Evolutionary conservation across 1,140 invertebrate genomes (phyloP), one percentile per base, ranked within the genome.

Genomic region (Trichoplusia ni): DNA sequence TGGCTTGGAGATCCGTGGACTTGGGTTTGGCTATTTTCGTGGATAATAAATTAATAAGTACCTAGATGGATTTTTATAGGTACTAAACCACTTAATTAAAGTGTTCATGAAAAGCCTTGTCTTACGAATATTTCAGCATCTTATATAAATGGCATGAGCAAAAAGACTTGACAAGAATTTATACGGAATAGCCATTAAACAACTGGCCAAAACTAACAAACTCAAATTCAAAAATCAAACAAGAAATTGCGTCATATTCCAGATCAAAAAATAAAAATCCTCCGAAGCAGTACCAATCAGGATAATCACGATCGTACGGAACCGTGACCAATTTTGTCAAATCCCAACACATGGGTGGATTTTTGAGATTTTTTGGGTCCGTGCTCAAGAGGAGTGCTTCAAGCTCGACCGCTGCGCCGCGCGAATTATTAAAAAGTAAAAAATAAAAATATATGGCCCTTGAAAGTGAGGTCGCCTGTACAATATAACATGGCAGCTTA

Each of bases 351-450:
- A 86, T 77, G 84, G 84, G 59, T 82, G 75, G 76, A 79, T 86
- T 87, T 86, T 87, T 79, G 78, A 85, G 82, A 83, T 82, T 84
- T 86, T 89, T 89, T 79, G 82, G 79, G 80, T 82, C 75, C 86
- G 79, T 81, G 79, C 75, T 89, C 69, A 65, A 88, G 86, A 82
- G 85, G 75, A 64, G 71, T 69, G 71, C 67, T 73, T 73, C 71
- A 73, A 75, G 66, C 64, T 69, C 75, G 71, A 69, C 81, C 77
- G 74, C 73, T 74, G 67, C 68, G 73, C 63, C 79, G 81, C 80
- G 86, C 78, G 77, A 87, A 87, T 87, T 87, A 87, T 83, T 84
- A 86, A 84, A 82, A 89, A 84, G 79, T 79, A 83, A 79, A 79
- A 64, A 84, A 83, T 82, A 79, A 82, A 84, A 76, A 77, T 75